Base-by-base conservation (phyloP, 2,888 invertebrate species). In the Agriopis marginaria region DNA sequence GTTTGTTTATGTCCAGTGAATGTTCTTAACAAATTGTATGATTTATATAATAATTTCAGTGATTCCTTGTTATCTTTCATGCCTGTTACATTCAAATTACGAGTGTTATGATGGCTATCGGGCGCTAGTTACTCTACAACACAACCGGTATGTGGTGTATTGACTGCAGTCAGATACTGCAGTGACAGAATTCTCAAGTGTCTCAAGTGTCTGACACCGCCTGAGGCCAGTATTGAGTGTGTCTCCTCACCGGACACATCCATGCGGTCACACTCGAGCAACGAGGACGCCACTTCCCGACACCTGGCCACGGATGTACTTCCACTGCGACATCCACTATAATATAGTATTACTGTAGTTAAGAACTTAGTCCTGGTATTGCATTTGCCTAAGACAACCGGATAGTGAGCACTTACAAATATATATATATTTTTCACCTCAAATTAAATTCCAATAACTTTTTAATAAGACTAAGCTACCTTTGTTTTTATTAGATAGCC, bases 211-310 rank as follows among this genome's bases (percentile, higher is more conserved):
- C 42, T 59, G n/a, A 59, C 32, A 54, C 39, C 12, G 55, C 59
- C 47, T 59, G 49, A 49, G 17, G 17, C 17, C 8, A 58, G 45
- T 40, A 39, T 49, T 14, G 49, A 44, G 32, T 50, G 54, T 54
- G 45, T 59, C 51, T 58, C 17, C n/a, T 6, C 32, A 53, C 44
- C 14, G 55, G 49, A 32, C 64, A 64, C 69, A 58, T 61, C 62
- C 62, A 50, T 55, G 71, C 71, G 70, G 76, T 65, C 54, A 53
- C 63, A 61, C 32, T 65, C 47, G 56, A 70, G 58, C 82, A 87
- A 82, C 82, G 86, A 85, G 92, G 89, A 83, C 91, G 81, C 82
- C 81, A 88, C 86, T 90, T 92, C 90, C 91, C 88, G 86, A 73
- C 84, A 84, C 80, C 82, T 85, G 86, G 73, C 72, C 76, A 72